Evolutionary conservation across 2,888 invertebrate genomes (phyloP), one percentile per base, ranked within the genome.

Genomic region (Apoda limacodes): DNA sequence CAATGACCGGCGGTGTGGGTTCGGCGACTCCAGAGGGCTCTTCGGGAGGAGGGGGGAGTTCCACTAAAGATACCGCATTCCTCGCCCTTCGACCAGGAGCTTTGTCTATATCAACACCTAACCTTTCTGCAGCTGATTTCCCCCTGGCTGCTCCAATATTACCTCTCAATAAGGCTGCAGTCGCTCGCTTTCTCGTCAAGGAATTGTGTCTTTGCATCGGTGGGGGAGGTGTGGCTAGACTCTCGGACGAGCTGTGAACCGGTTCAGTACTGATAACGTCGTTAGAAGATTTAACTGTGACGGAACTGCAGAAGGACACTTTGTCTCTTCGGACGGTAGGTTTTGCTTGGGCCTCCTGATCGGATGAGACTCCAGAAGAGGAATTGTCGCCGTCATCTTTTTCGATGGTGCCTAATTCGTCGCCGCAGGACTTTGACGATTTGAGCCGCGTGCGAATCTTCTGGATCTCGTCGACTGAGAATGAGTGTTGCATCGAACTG

Each of bases 381-480:
- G 93, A 92, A 69, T 93, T 93, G 68, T 93, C 93, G 27, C 90
- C 91, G 67, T 93, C 93, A 72, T 91, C 92, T 5, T 82, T 67
- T 37, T 75, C 80, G 25, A 45, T 64, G n/a, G 44, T 49, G 37
- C 78, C 75, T 46, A 93, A 86, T 56, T 92, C 91, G 69, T 92
- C 92, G 20, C 93, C 93, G 65, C 90, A 93, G 7, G 93, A 93
- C 61, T 91, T 91, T 5, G 93, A 93, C 33, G 91, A 90, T 62
- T 92, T 93, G 35, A 95, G 81, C 51, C 91, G 88, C 14, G 90
- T 90, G 43, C 92, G 84, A 41, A 92, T 91, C 65, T 92, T 92
- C 61, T 93, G 92, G 32, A 93, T 93, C 70, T 93, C 93, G 63
- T 93, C 93, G 35, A 92, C 93, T 30, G 91, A 92, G 70, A 93